A percentile compares a stretch with the other conserved stretches of the same genome.
phyloP scores from a whole-genome alignment of 2,888 invertebrate genomes.

The Apamea monoglypha region DNA sequence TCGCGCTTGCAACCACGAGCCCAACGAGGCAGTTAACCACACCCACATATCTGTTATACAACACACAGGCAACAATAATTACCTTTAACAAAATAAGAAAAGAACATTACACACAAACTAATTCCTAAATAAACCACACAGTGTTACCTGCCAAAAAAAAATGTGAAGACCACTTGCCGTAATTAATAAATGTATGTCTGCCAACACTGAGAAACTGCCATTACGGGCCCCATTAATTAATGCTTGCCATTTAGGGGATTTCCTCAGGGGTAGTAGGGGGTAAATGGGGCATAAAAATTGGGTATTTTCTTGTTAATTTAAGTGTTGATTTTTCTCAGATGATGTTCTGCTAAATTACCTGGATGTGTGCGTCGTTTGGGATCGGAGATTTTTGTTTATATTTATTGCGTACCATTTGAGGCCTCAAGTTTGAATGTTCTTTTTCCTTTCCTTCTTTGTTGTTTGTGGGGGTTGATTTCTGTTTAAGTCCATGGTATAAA shows the following conservation, averaged over 20 bases:
- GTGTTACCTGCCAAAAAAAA: constrained; percentile 63
- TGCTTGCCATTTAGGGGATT: constrained; percentile 68
- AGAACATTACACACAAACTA: constrained; percentile 37
- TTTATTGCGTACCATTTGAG: constrained; percentile 20
- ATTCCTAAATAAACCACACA: constrained; percentile 52
- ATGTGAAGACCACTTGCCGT: constrained; percentile 63
- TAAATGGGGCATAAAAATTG: constrained; percentile 67
- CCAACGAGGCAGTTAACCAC: no score
- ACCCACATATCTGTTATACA: not conserved
- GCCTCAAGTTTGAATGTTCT: not conserved
- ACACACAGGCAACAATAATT: not conserved
- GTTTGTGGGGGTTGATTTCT: not conserved
- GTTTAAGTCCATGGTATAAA: not conserved
- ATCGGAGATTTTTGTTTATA: constrained; percentile 10
- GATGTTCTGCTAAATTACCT: constrained; percentile 44
- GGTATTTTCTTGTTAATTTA: constrained; percentile 64
- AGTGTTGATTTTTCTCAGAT: constrained; percentile 63
- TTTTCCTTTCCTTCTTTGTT: not conserved
- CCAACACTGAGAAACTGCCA: constrained; percentile 66
- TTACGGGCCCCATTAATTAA: constrained; percentile 70
- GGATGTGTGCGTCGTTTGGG: constrained; percentile 29
- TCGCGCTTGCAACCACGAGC: no score
- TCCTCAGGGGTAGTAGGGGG: constrained; percentile 58
- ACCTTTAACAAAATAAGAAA: constrained; percentile 21
- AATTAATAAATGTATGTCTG: constrained; percentile 69